These are phyloP conservation scores for Trachelus iudaicus DNA, from an alignment of 2,888 invertebrate species.

Conservation along the genomic window DNA sequence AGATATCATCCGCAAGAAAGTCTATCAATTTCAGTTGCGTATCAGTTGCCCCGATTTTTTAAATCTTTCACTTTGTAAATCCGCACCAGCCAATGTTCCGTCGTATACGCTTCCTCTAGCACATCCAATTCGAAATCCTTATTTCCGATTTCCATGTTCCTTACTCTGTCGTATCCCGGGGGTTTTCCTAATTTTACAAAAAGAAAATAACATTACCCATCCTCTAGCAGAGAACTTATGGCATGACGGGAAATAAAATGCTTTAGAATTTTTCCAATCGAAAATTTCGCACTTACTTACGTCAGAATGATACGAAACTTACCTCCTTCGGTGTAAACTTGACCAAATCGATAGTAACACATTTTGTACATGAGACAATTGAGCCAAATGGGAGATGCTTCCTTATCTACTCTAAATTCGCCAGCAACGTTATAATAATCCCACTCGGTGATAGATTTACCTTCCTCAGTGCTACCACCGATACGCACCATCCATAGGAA, in stretches of 20 bases:
- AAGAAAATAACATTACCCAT: not conserved
- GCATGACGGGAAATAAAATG: not conserved
- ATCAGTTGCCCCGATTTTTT: constrained; percentile 85
- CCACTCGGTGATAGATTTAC: constrained; percentile 94
- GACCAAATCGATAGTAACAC: constrained; percentile 98
- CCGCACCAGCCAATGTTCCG: constrained; percentile 98
- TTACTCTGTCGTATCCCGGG: constrained; percentile 95
- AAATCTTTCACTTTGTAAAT: constrained; percentile 98
- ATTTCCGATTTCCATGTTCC: constrained; percentile 97
- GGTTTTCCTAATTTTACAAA: constrained; percentile 77
- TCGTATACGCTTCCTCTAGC: constrained; percentile 99
- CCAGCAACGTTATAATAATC: constrained; percentile 97
- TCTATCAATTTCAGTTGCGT: not conserved
- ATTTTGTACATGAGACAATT: constrained; percentile 99
- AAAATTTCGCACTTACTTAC: not conserved
- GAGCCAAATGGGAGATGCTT: constrained; percentile 89
- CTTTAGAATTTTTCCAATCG: not conserved
- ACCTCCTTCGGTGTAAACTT: constrained; percentile 95
- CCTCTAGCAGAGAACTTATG: not conserved
- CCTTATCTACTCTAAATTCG: constrained; percentile 96
- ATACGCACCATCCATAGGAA: constrained; percentile 99
- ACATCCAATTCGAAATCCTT: constrained; percentile 98
- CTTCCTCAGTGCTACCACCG: constrained; percentile 95
- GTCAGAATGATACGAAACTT: constrained; percentile 35
- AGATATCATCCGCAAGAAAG: not conserved